Conservation (phyloP, 2,797 vertebrate species). For the Sebastes steindachneri region DNA sequence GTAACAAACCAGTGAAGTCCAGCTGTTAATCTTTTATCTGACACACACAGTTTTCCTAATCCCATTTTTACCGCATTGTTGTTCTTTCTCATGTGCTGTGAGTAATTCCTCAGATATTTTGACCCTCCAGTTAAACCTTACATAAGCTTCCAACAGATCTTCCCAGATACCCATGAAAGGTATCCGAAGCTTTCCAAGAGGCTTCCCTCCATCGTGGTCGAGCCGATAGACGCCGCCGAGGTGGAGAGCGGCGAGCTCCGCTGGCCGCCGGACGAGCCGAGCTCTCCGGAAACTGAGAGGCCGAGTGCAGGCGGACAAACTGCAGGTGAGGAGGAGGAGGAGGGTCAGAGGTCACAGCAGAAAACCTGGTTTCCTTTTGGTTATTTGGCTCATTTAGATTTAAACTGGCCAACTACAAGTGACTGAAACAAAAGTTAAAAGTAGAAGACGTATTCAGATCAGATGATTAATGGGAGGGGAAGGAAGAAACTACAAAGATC, state of each 20-base stretch:
- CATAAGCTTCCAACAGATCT: constrained; percentile 76
- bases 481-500: too few relatives aligned
- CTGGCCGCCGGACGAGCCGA: constrained; percentile 90
- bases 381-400: neutral
- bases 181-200: constrained; percentile 91
- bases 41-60: constrained; percentile 22
- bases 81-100: neutral
- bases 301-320: constrained; percentile 15
- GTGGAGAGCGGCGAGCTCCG: constrained; percentile 93
- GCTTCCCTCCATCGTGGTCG: constrained; percentile 91
- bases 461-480: too few relatives aligned
- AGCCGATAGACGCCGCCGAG: constrained; percentile 86
- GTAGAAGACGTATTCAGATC: neutral
- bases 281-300: constrained; percentile 72
- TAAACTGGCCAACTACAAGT: neutral
- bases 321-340: constrained; percentile 48
- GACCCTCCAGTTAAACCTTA: constrained; percentile 48
- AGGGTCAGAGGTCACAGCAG: neutral
- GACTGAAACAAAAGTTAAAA: neutral
- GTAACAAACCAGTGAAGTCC: neutral
- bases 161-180: constrained; percentile 87
- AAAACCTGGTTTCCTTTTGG: neutral
- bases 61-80: constrained; percentile 28
- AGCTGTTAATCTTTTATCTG: neutral
- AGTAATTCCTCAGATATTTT: neutral